Evolutionary conservation across 2,113 vertebrate species (phyloP).

Genomic region (Colaptes auratus): DNA sequence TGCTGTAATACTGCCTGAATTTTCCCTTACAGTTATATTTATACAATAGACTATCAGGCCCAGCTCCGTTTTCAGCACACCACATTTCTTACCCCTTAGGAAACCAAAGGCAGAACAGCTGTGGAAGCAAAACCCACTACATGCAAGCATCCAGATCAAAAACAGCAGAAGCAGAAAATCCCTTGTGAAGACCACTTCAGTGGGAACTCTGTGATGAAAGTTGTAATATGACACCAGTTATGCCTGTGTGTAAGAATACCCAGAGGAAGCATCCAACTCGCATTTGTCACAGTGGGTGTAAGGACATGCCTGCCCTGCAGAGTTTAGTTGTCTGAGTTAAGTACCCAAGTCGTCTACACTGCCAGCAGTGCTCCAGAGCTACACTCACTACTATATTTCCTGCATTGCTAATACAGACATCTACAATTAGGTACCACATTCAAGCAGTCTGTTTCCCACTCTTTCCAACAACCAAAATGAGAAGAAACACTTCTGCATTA

Average conservation of each 20-base stretch:
- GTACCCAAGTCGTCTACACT: not conserved
- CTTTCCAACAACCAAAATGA: not conserved
- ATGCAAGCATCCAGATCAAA: not conserved
- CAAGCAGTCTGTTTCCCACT: not conserved
- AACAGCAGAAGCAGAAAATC: not conserved
- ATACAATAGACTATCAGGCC: not conserved
- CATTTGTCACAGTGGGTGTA: not conserved
- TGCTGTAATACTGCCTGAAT: not conserved
- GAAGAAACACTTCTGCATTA: not conserved
- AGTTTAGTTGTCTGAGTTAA: not conserved
- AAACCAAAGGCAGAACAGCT: conserved; percentile 34
- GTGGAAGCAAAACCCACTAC: not conserved
- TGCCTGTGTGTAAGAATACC: not conserved
- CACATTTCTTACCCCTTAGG: not conserved
- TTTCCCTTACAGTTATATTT: not conserved
- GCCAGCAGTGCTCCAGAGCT: not conserved
- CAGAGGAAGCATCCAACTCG: not conserved
- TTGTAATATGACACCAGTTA: not conserved
- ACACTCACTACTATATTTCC: not conserved
- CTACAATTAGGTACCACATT: not conserved
- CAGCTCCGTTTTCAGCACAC: conserved; percentile 2
- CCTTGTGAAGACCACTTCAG: not conserved
- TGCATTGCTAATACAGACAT: not conserved
- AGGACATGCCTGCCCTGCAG: not conserved
- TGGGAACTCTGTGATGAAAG: not conserved